phyloP scores from a whole-genome alignment of 2,113 vertebrate species.

The Psophia crepitans region DNA sequence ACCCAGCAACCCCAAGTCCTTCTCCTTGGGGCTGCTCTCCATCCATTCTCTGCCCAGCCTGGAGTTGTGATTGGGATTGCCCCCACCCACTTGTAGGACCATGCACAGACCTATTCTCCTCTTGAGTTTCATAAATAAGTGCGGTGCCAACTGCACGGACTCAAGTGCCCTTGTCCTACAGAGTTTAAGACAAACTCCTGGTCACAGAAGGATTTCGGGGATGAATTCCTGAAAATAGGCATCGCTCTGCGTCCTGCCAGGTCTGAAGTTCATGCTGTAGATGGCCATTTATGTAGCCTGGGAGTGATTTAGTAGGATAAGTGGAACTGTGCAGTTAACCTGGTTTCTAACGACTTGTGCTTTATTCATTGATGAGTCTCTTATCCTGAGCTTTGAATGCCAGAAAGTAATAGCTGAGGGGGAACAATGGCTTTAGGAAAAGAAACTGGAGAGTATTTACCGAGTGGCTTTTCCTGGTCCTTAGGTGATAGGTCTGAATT shows the following conservation, averaged over 20 bases:
- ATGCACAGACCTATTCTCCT: no score
- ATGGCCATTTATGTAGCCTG: fast-evolving
- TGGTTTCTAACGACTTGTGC: neutral
- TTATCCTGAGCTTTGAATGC: neutral
- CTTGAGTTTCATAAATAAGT: neutral
- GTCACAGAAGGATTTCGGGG: neutral
- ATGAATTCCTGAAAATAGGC: neutral
- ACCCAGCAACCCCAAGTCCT: no score
- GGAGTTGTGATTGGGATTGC: no score
- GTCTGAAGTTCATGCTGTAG: fast-evolving
- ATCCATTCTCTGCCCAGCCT: no score
- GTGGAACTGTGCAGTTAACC: neutral
- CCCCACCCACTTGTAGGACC: no score
- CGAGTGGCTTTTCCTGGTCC: neutral
- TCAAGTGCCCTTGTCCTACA: neutral
- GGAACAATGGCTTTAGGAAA: neutral
- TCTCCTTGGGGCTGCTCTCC: no score
- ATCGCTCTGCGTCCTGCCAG: neutral
- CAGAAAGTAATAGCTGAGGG: neutral
- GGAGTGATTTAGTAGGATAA: neutral
- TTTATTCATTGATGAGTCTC: neutral
- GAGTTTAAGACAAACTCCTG: fast-evolving
- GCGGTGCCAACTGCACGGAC: no score
- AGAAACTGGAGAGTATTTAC: neutral
- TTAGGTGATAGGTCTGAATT: neutral